Evolutionary conservation across 2,113 vertebrate species (phyloP), one percentile per base, ranked within the genome.

Genomic region (Sapajus apella): DNA sequence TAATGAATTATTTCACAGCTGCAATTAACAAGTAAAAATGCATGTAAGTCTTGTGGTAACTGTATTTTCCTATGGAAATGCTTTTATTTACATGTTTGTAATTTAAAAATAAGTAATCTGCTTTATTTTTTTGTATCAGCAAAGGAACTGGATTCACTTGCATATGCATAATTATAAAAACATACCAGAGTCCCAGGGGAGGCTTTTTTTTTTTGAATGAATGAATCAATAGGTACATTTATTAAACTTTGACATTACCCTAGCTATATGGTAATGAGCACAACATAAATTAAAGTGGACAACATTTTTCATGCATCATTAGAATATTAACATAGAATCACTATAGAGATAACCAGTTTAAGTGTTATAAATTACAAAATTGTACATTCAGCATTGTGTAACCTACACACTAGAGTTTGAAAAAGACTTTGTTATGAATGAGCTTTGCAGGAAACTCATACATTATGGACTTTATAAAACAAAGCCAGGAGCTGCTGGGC

Each of bases 401-500:
- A 37, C 5, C 12, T 70, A 91, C 8, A 61, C 6, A 45, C 11
- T 32, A 27, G 27, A 43, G 45, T 92, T 37, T 35, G 91, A 92
- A 96, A 89, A 81, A 89, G 92, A 83, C 0, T 40, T 40, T 20
- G 37, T 96, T 93, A 96, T 90, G 45, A 97, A 98, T 58, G 83
- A 91, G 35, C 23, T 90, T 96, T 72, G 97, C 90, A 79, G 66
- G 96, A 96, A 93, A 87, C 35, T 68, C 96, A 68, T 58, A 92
- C 64, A 88, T 40, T 2, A 80, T 11, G 88, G 47, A 81, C 13
- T 96, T 89, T 91, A 94, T 80, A 95, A 98, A 97, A 94, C 23
- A 94, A 98, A 98, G 93, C 97, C 96, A 98, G 91, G 35, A 98
- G 97, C 97, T 98, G 92, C 82, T 90, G 96, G 97, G 95, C 95